Base-by-base conservation (phyloP, 1,140 invertebrate species). In the Monomorium pharaonis region DNA sequence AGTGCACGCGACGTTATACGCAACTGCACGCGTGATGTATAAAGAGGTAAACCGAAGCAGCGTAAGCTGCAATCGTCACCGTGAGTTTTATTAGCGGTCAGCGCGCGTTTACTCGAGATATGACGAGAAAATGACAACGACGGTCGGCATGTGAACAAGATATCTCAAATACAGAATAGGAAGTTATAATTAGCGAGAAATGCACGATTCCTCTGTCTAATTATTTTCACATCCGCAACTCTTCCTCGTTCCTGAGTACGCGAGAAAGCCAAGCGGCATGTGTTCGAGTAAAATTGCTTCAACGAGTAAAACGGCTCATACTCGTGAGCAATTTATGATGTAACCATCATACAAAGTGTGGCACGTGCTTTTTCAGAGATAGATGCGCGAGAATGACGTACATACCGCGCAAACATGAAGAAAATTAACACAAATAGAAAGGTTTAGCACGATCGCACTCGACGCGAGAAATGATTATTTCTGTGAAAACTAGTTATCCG, bases 1-100 rank as follows among this genome's bases (percentile, higher is more conserved):
- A 84, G 56, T 80, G 83, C 84, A 87, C 84, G 86, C 86, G 65
- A 87, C 42, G 74, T 37, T 74, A 70, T 75, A 87, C 75, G 75
- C 83, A 56, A 87, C 47, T 21, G 47, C 70, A 67, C 33, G 18
- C 7, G 16, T 44, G 4, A 33, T 65, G 18, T 30, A 30, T 49
- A 30, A 9, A 49, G 2, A 67, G 14, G 21, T n/a, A 67, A 69
- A 44, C 37, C 47, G 47, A 21, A 84, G 58, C 44, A 21, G 51
- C 24, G 9, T 10, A 72, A 70, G 18, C 5, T 58, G 1, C 37
- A 49, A 60, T 37, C 58, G 7, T 58, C 14, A 51, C 47, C 21
- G 67, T 21, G 44, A 18, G 24, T 72, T 54, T 81, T 86, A 72
- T 74, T 86, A 83, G 65, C 12, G 65, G 24, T 58, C 47, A 24